Conservation (phyloP, 2,888 invertebrate genomes). For the Pyrochroa serraticornis region DNA sequence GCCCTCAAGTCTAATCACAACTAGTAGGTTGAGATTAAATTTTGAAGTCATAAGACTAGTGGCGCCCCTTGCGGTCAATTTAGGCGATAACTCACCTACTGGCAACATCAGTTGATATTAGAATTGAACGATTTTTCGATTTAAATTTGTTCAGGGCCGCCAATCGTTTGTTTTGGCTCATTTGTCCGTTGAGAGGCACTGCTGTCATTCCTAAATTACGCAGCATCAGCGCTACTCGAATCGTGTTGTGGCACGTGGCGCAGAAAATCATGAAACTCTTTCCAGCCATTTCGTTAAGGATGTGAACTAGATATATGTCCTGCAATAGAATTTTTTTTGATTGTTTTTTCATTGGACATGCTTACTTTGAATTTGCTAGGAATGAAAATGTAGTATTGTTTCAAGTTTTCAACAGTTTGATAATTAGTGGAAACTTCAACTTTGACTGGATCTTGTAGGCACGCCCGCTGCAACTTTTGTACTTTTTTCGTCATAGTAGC, state of each 20-base stretch:
- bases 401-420: slow-evolving; percentile 95
- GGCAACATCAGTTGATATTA: slow-evolving; percentile 98
- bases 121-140: slow-evolving; percentile 88
- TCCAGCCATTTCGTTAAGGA: slow-evolving; percentile 92
- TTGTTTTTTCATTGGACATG: too few relatives aligned
- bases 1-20: too few relatives aligned
- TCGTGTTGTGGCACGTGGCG: slow-evolving; percentile 90
- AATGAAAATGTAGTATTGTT: slow-evolving; percentile 94
- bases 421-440: slow-evolving; percentile 97
- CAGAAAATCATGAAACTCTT: slow-evolving; percentile 98
- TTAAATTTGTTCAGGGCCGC: slow-evolving; percentile 97
- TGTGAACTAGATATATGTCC: slow-evolving; percentile 95
- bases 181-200: slow-evolving; percentile 98
- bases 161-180: slow-evolving; percentile 96
- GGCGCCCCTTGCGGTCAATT: too few relatives aligned
- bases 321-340: slow-evolving; percentile 52
- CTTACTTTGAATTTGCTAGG: slow-evolving; percentile 92
- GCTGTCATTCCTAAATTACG: slow-evolving; percentile 91
- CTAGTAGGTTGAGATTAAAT: too few relatives aligned
- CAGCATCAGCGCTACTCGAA: slow-evolving; percentile 86
- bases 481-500: slow-evolving; percentile 99
- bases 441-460: slow-evolving; percentile 90
- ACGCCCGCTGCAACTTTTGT: slow-evolving; percentile 94
- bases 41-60: too few relatives aligned
- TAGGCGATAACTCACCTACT: slow-evolving; percentile 70